A percentile compares a stretch with the other conserved stretches of the same genome.
Evolutionary conservation across 2,113 vertebrate species (phyloP).

Genomic region (Rafetus swinhoei): DNA sequence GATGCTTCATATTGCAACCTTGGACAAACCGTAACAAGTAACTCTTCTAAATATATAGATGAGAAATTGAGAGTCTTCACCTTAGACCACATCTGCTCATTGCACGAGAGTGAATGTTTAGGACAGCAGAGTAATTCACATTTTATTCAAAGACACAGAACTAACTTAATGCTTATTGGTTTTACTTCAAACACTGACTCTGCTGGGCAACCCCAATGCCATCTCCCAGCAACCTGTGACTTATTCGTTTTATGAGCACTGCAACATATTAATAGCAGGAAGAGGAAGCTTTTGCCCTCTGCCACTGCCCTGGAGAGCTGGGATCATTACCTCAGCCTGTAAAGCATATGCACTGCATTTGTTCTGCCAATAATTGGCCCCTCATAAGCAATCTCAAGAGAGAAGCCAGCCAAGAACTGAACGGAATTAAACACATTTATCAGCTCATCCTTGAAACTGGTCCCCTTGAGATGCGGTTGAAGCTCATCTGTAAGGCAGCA

Average conservation of each 20-base stretch:
- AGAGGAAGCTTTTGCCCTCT: background rate
- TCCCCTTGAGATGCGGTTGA: rapidly evolving
- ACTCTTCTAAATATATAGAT: background rate
- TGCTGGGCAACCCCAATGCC: background rate
- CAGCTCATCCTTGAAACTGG: rapidly evolving
- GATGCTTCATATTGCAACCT: background rate
- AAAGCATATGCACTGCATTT: background rate
- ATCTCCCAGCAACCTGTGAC: background rate
- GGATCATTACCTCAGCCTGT: background rate
- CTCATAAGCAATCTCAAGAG: background rate
- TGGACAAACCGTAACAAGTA: background rate
- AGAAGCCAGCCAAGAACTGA: background rate
- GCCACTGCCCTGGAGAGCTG: background rate
- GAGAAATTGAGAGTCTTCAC: background rate
- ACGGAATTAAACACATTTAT: background rate
- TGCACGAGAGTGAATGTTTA: background rate
- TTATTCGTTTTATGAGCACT: conserved; percentile 28
- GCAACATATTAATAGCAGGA: conserved; percentile 14
- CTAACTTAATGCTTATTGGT: background rate
- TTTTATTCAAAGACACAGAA: background rate
- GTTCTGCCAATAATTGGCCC: rapidly evolving
- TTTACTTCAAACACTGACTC: conserved; percentile 21
- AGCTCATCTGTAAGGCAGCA: background rate
- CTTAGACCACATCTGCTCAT: background rate
- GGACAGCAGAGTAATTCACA: background rate